Percentiles rank a stretch among this genome's conserved stretches.
These are phyloP conservation scores for Ochlodes sylvanus DNA, from an alignment of 2,888 invertebrate genomes.

Conservation along the genomic window DNA sequence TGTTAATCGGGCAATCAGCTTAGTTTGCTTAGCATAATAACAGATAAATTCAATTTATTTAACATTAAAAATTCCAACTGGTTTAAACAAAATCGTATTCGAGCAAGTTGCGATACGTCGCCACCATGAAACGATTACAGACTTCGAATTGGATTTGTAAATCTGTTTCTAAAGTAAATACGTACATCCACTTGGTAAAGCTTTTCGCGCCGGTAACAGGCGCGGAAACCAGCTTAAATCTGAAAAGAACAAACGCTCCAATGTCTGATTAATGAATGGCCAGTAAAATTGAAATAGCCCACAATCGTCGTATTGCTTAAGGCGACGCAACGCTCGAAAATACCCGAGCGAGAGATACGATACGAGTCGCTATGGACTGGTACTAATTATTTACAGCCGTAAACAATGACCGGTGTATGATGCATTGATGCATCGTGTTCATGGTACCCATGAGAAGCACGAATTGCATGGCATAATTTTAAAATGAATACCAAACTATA, in stretches of 20 bases:
- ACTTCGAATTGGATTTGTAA: constrained; percentile 10
- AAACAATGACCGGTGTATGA: not conserved
- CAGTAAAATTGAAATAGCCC: constrained; percentile 66
- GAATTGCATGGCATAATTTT: not conserved
- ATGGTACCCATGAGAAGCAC: not conserved
- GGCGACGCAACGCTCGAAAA: constrained; percentile 29
- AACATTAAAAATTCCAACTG: not conserved
- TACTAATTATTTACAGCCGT: not conserved
- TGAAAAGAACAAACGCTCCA: constrained; percentile 37
- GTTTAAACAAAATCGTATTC: constrained; percentile 16
- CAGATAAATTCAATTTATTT: no score
- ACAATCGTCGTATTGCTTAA: constrained; percentile 41
- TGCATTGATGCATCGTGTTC: not conserved
- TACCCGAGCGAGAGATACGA: not conserved
- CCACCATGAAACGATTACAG: constrained; percentile 24
- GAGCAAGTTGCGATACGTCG: not conserved
- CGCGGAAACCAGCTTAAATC: constrained; percentile 42
- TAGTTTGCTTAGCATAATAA: no score
- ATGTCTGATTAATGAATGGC: constrained; percentile 63
- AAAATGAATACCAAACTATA: not conserved
- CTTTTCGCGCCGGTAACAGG: constrained; percentile 53
- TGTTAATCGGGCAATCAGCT: no score
- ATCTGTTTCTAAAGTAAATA: constrained; percentile 26
- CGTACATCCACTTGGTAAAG: constrained; percentile 18
- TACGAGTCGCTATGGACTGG: not conserved